Percentiles rank a stretch among this genome's conserved stretches.
Evolutionary conservation across 2,797 vertebrate genomes (phyloP).

Genomic region (Bovichtus variegatus): DNA sequence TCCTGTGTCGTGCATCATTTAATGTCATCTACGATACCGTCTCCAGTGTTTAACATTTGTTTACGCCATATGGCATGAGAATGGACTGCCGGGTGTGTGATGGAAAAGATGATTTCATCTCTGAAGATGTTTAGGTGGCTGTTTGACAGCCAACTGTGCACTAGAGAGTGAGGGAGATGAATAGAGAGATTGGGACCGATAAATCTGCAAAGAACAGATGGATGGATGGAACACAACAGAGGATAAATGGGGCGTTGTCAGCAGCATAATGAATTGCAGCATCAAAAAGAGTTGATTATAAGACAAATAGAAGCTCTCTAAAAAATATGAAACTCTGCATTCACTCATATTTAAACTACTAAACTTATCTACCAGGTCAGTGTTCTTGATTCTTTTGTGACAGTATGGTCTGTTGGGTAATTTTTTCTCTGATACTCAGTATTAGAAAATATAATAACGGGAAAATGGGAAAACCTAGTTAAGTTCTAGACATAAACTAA

Average conservation of each 20-base stretch:
- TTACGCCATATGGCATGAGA: conserved; percentile 39
- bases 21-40: conserved; percentile 3
- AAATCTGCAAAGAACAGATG: conserved; percentile 43
- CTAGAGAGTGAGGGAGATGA: conserved; percentile 4
- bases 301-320: background rate
- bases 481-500: too few relatives aligned
- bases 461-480: too few relatives aligned
- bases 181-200: background rate
- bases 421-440: too few relatives aligned
- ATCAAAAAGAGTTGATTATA: background rate
- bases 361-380: background rate
- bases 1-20: conserved; percentile 3
- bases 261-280: background rate
- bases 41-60: conserved; percentile 39
- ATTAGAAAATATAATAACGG: too few relatives aligned
- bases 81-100: background rate
- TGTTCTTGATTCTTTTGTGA: too few relatives aligned
- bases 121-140: conserved; percentile 39
- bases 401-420: too few relatives aligned
- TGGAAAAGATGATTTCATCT: conserved; percentile 21
- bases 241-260: background rate
- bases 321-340: background rate
- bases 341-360: background rate
- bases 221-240: conserved; percentile 14
- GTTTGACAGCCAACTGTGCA: conserved; percentile 24